Percentiles rank a stretch among this genome's conserved stretches.
Evolutionary conservation across 2,888 invertebrate species (phyloP).

Genomic region (Thysanoteuthis rhombus): DNA sequence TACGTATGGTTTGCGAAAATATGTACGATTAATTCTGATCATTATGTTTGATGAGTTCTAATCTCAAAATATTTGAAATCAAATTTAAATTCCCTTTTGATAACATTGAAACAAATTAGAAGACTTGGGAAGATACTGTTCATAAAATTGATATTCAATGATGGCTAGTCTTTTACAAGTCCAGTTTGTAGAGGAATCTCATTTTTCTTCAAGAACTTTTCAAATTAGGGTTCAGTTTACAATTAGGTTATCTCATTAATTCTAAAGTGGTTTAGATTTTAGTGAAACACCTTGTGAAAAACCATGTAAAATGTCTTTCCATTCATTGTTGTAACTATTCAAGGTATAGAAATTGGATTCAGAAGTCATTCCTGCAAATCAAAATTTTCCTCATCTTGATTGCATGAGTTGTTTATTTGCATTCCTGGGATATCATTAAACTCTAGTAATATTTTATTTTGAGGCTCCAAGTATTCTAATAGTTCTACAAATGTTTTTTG

Average conservation of each 20-base stretch:
- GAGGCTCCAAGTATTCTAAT: neutral
- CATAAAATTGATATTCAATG: no score
- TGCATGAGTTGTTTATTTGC: neutral
- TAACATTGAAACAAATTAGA: no score
- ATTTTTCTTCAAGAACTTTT: neutral
- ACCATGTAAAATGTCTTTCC: neutral
- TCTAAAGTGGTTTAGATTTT: neutral
- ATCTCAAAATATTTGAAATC: no score
- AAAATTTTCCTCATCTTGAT: neutral
- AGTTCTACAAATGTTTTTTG: no score
- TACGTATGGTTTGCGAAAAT: no score
- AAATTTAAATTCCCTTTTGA: no score
- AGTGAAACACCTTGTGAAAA: neutral
- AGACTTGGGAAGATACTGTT: no score
- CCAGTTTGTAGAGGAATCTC: no score
- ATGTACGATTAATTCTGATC: no score
- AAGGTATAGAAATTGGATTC: neutral
- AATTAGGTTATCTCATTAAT: neutral
- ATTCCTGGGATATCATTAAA: neutral
- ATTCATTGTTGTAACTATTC: neutral
- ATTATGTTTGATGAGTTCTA: no score
- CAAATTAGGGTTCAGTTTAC: neutral
- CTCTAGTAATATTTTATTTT: neutral
- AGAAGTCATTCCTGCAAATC: neutral
- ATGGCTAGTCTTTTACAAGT: no score